phyloP scores from a whole-genome alignment of 2,888 invertebrate genomes.

The Strigamia crassipes region DNA sequence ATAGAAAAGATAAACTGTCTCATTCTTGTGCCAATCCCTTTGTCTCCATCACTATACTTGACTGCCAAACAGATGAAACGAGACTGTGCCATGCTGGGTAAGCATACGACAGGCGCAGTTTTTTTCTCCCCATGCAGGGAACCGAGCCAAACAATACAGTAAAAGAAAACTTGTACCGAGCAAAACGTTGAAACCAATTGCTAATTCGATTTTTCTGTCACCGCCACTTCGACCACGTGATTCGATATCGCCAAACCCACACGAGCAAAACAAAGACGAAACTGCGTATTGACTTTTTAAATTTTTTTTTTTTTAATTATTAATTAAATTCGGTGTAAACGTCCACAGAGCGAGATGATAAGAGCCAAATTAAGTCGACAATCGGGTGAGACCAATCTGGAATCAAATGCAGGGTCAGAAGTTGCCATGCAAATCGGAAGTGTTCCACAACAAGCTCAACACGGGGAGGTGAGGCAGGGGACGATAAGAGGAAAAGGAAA shows the following conservation, averaged over 20 bases:
- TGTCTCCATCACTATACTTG: neutral
- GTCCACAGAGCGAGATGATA: neutral
- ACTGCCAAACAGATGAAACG: slow-evolving; percentile 8
- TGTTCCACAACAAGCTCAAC: neutral
- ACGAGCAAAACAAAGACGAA: neutral
- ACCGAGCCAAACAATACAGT: neutral
- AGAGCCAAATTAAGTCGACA: neutral
- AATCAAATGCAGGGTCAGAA: slow-evolving; percentile 3
- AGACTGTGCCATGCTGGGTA: neutral
- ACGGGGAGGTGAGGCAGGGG: neutral
- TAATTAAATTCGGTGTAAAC: neutral
- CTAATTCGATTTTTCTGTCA: neutral
- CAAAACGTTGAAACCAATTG: neutral
- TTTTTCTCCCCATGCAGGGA: neutral
- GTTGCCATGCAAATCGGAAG: slow-evolving; percentile 21
- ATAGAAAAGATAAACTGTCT: neutral
- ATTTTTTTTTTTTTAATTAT: neutral
- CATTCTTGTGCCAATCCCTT: slow-evolving; percentile 11
- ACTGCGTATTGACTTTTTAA: neutral
- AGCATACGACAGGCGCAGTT: neutral
- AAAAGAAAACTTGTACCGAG: neutral
- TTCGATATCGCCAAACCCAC: neutral
- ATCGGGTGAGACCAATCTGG: slow-evolving; percentile 2
- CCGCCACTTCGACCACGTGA: neutral
- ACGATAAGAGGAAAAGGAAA: slow-evolving; percentile 3